Conservation (phyloP, 2,113 vertebrate genomes). For the Callospermophilus lateralis region DNA sequence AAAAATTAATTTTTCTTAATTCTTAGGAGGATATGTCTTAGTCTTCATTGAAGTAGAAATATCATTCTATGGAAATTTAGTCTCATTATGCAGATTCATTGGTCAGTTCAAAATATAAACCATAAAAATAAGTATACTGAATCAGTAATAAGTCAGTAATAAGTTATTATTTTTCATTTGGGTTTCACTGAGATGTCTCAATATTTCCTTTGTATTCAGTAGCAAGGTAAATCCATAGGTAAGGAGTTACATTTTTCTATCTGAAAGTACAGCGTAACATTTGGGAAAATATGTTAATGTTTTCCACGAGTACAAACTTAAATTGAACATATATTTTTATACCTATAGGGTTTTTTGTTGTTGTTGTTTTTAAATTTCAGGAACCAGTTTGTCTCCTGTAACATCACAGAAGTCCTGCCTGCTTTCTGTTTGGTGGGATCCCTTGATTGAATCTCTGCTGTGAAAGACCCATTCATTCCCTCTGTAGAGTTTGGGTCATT, state of each 20-base stretch:
- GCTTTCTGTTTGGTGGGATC: neutral
- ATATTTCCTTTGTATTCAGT: slow-evolving; percentile 21
- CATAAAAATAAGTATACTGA: slow-evolving; percentile 80
- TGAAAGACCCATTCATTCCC: neutral
- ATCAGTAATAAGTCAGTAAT: neutral
- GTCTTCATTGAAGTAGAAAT: slow-evolving; percentile 80
- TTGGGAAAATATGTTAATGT: neutral
- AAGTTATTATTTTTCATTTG: slow-evolving; percentile 45
- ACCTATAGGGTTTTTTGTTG: neutral
- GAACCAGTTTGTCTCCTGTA: neutral
- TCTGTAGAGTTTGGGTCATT: neutral
- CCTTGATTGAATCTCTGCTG: neutral
- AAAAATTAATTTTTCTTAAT: slow-evolving; percentile 80
- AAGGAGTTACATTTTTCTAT: neutral
- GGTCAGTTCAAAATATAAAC: slow-evolving; percentile 69
- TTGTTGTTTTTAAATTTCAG: neutral
- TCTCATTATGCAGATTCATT: slow-evolving; percentile 76
- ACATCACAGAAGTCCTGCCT: neutral
- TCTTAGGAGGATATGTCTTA: slow-evolving; percentile 66
- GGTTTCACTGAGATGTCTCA: slow-evolving; percentile 28
- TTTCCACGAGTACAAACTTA: neutral
- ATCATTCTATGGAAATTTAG: slow-evolving; percentile 80
- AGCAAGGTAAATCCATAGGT: neutral
- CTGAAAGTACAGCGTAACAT: neutral
- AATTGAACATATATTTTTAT: neutral